phyloP scores from a whole-genome alignment of 2,888 invertebrate genomes.

The Rotaria magnacalcarata region DNA sequence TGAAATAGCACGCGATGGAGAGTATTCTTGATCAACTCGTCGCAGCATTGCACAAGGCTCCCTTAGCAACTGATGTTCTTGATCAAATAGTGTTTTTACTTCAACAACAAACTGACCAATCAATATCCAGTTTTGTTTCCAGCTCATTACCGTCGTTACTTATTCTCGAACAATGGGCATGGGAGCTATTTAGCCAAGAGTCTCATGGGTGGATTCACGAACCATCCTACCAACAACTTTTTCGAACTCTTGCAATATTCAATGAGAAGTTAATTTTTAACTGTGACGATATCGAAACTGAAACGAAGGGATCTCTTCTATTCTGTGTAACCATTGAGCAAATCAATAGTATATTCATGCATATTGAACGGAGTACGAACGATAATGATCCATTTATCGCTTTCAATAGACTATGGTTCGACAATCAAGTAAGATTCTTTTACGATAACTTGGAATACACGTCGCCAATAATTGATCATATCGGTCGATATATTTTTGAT shows the following conservation, averaged over 20 bases:
- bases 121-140: not conserved
- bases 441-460: not conserved
- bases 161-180: not conserved
- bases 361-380: not conserved
- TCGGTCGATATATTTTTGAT: not conserved
- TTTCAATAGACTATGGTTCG: not conserved
- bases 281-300: not conserved
- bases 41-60: too few species aligned
- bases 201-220: not conserved
- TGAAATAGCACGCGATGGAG: too few species aligned
- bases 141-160: not conserved
- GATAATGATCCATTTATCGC: not conserved
- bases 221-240: not conserved
- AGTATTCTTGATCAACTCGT: too few species aligned
- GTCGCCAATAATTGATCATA: not conserved
- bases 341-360: not conserved
- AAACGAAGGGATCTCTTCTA: not conserved
- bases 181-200: not conserved
- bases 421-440: not conserved
- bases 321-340: not conserved
- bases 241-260: not conserved
- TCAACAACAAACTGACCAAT: not conserved
- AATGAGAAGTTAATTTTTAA: not conserved
- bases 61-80: too few species aligned
- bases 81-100: too few species aligned